Base-by-base conservation (phyloP, 2,888 invertebrate species). In the Standfussiana lucernea region DNA sequence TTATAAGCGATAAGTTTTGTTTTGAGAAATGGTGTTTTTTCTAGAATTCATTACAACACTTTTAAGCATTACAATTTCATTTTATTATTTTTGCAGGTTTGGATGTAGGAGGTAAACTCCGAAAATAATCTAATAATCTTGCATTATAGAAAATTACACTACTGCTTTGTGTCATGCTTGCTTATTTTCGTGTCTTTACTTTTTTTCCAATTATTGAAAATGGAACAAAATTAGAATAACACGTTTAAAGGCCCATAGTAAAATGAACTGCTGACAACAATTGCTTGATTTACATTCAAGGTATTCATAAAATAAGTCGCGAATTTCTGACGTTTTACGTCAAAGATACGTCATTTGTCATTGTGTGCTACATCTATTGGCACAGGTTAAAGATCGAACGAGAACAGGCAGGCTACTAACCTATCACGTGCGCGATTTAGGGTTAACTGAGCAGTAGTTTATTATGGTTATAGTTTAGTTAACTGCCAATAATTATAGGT, bases 351-450 rank as follows among this genome's bases (percentile, higher is more conserved):
- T 81, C 79, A 84, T 15, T 21, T 64, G 15, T 64, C 42, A 84
- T 81, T 79, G 59, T 71, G 56, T 53, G 35, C 79, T 6, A 69
- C 50, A 84, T 61, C 65, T 72, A 81, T 42, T 68, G n/a, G 28
- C 69, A 42, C 62, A 66, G 82, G 85, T 80, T 83, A 83, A 75
- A 83, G 85, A 85, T 85, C 75, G 75, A 50, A 66, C 68, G 21
- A 70, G 40, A 75, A 72, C 59, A 47, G 66, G 37, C 75, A 69
- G 61, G 69, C 75, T 72, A 56, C 47, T 81, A 82, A 82, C 85
- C 85, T 82, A 81, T 83, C 82, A 85, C 82, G 82, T 83, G 56
- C 40, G 65, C 68, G 24, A 75, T 80, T 85, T 75, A 85, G 82
- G 85, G 75, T 82, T 85, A 85, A 84, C 66, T 59, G 35, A 72